phyloP scores from a whole-genome alignment of 2,113 vertebrate genomes.

The Phyllostomus hastatus region DNA sequence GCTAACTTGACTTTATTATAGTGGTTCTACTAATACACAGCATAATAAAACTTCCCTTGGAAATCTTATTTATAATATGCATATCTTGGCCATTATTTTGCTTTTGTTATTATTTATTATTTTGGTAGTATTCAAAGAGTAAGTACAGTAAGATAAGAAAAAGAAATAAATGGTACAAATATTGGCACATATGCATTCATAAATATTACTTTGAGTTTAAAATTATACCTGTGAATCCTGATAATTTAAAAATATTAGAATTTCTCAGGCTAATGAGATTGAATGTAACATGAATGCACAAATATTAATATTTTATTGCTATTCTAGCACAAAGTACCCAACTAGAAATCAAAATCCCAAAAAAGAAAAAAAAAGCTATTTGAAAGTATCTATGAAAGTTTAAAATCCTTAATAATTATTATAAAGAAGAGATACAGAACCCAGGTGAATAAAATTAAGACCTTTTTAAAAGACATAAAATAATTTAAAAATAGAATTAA shows the following conservation, averaged over 20 bases:
- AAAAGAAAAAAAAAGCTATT: background rate
- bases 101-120: background rate
- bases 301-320: background rate
- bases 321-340: background rate
- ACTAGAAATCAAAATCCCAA: background rate
- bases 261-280: background rate
- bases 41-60: background rate
- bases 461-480: background rate
- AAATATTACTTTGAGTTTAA: background rate
- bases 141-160: background rate
- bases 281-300: background rate
- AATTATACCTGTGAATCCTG: background rate
- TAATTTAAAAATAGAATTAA: background rate
- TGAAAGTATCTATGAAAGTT: background rate
- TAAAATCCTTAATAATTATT: background rate
- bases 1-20: background rate
- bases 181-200: background rate
- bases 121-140: background rate
- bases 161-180: background rate
- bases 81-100: background rate
- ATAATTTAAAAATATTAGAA: background rate
- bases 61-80: background rate
- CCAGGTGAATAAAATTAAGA: background rate
- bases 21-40: background rate
- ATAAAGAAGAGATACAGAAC: background rate